These are phyloP conservation scores for Hemibagrus guttatus DNA, from an alignment of 2,797 vertebrate species.

Conservation along the genomic window DNA sequence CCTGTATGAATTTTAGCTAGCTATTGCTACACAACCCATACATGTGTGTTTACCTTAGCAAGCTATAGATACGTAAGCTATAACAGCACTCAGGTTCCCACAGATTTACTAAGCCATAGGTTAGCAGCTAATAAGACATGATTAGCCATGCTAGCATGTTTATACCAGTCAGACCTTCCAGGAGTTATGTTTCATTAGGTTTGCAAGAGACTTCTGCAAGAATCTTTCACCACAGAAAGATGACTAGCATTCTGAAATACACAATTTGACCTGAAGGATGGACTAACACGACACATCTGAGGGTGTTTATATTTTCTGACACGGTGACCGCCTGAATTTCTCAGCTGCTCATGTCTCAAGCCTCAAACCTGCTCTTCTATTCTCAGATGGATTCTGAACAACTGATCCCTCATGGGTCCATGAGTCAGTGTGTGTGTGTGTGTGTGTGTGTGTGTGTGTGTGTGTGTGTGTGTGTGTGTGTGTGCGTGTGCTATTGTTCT, in stretches of 20 bases:
- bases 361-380: constrained; percentile 20
- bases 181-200: background rate
- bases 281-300: background rate
- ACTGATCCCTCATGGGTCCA: constrained; percentile 9
- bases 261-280: too few species aligned
- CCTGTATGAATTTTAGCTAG: too few species aligned
- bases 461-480: constrained; percentile 6
- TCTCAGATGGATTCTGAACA: background rate
- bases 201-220: background rate
- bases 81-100: background rate
- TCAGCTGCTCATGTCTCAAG: constrained; percentile 19
- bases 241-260: background rate
- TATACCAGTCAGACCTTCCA: background rate
- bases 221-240: background rate
- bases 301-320: background rate
- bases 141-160: background rate
- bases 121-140: background rate
- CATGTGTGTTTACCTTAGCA: too few species aligned
- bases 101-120: background rate
- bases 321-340: background rate
- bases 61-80: too few species aligned
- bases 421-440: constrained; percentile 14
- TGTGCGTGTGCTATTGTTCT: constrained; percentile 37
- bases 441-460: constrained; percentile 18
- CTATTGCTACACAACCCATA: too few species aligned